Conservation (phyloP, 1,140 invertebrate genomes). For the Trichogramma pretiosum region DNA sequence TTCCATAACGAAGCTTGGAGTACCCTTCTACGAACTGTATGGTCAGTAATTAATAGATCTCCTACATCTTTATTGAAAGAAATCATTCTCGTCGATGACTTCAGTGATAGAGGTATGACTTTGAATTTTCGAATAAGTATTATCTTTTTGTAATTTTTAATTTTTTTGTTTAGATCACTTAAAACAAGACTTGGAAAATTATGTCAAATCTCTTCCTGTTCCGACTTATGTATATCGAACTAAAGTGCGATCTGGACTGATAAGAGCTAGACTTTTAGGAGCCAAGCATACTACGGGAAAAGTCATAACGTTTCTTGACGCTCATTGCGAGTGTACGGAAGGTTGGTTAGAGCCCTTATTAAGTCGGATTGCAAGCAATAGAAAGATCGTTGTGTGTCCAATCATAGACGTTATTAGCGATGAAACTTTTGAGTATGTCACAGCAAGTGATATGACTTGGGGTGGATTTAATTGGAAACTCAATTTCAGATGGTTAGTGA, state of each 20-base stretch:
- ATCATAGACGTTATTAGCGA: slow-evolving; percentile 98
- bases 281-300: slow-evolving; percentile 86
- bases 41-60: slow-evolving; percentile 92
- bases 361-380: slow-evolving; percentile 80
- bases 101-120: slow-evolving; percentile 76
- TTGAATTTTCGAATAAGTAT: neutral
- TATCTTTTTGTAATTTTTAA: slow-evolving; percentile 7
- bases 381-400: slow-evolving; percentile 90
- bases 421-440: slow-evolving; percentile 92
- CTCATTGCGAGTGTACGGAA: slow-evolving; percentile 90
- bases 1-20: slow-evolving; percentile 98
- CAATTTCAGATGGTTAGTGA: slow-evolving; percentile 82
- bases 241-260: slow-evolving; percentile 83
- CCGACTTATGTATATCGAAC: slow-evolving; percentile 77
- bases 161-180: slow-evolving; percentile 66
- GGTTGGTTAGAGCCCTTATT: slow-evolving; percentile 92
- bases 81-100: slow-evolving; percentile 93
- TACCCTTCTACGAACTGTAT: slow-evolving; percentile 89
- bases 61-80: slow-evolving; percentile 79
- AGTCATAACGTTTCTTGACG: slow-evolving; percentile 93
- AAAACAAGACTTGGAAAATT: slow-evolving; percentile 79
- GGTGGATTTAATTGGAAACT: slow-evolving; percentile 97
- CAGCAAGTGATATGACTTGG: slow-evolving; percentile 92
- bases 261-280: slow-evolving; percentile 83
- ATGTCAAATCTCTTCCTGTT: slow-evolving; percentile 76